Percentiles rank a stretch among this genome's conserved stretches.
Conservation (phyloP, 2,888 invertebrate species). For the Leucoma salicis region DNA sequence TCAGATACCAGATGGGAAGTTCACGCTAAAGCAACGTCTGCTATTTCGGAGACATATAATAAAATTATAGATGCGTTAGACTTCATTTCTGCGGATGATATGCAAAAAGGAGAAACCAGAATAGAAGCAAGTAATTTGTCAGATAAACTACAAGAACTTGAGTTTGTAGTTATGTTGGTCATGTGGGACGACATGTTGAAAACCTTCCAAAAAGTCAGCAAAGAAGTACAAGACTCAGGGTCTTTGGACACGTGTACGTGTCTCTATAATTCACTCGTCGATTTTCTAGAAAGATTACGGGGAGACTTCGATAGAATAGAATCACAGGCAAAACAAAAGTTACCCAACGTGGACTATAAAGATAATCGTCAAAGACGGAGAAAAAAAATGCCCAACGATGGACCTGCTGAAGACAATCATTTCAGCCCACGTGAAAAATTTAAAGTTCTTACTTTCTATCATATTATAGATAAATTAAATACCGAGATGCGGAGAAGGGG, state of each 20-base stretch:
- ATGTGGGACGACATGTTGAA: constrained; percentile 7
- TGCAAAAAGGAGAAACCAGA: constrained; percentile 8
- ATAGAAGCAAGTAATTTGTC: constrained; percentile 6
- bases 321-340: neutral
- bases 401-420: neutral
- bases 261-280: neutral
- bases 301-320: neutral
- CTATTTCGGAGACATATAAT: constrained; percentile 9
- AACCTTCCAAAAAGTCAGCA: constrained; percentile 9
- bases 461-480: neutral
- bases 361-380: constrained; percentile 3
- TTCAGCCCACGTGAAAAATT: constrained; percentile 1
- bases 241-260: too few species aligned
- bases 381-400: constrained; percentile 6
- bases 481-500: neutral
- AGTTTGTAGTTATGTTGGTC: constrained; percentile 6
- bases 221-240: constrained; percentile 1
- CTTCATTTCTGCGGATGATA: constrained; percentile 6
- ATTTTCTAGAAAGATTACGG: neutral
- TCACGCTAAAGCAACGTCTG: constrained; percentile 5
- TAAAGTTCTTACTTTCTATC: neutral
- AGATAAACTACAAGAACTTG: constrained; percentile 8
- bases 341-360: neutral
- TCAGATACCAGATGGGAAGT: neutral
- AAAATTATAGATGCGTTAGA: constrained; percentile 9